phyloP scores from a whole-genome alignment of 1,140 invertebrate species.

The Aleiodes sp. region DNA sequence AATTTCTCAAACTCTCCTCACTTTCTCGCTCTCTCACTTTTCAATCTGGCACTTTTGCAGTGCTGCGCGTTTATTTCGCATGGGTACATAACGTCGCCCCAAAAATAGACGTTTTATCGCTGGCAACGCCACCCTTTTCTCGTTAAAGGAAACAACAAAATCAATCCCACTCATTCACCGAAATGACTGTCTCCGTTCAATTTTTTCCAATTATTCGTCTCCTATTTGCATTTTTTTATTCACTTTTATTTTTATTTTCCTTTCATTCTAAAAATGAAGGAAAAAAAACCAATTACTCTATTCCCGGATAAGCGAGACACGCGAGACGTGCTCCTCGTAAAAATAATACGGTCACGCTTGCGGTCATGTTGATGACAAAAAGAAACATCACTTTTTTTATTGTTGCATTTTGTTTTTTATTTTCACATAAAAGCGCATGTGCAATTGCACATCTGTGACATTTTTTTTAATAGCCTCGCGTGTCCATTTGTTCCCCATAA shows the following conservation, averaged over 20 bases:
- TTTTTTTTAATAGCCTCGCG: conserved; percentile 12
- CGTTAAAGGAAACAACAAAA: conserved; percentile 9
- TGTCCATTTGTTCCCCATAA: not conserved
- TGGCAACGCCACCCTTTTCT: conserved; percentile 17
- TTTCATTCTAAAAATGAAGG: not conserved
- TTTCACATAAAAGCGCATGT: not conserved
- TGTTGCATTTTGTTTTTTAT: too few relatives aligned
- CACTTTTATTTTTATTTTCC: not conserved
- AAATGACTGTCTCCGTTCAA: not conserved
- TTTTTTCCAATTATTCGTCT: not conserved
- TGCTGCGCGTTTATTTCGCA: conserved; percentile 4
- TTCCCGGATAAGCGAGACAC: conserved; percentile 14
- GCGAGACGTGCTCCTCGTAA: conserved; percentile 11
- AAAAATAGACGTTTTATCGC: conserved; percentile 13
- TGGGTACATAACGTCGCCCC: conserved; percentile 2
- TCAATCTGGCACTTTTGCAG: not conserved
- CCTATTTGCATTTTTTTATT: not conserved
- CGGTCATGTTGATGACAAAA: conserved; percentile 4
- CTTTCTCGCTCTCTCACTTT: not conserved
- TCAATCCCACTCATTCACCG: not conserved
- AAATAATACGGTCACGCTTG: conserved; percentile 16
- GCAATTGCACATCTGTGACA: not conserved
- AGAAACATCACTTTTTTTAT: not conserved
- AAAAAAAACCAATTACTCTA: conserved; percentile 18
- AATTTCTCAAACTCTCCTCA: not conserved